Evolutionary conservation across 2,113 vertebrate species (phyloP).

Genomic region (Cairina moschata): DNA sequence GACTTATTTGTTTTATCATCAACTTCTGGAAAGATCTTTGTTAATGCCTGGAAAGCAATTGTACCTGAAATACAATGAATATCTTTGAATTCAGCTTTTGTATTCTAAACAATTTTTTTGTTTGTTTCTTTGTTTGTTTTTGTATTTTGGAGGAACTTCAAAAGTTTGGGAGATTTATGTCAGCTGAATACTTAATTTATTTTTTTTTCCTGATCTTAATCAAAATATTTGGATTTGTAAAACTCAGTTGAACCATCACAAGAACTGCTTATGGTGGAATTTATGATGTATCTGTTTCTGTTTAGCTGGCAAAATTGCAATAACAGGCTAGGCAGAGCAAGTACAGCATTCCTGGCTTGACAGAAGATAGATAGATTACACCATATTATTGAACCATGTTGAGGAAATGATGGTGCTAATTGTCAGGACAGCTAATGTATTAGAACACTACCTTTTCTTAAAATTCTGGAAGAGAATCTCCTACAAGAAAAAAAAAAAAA

Average conservation of each 20-base stretch:
- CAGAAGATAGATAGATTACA: not conserved
- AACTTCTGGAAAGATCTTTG: conserved; percentile 3
- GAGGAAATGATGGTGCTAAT: not conserved
- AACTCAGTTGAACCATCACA: not conserved
- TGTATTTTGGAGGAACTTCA: conserved; percentile 1
- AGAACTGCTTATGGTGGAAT: conserved; percentile 2
- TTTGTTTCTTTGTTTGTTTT: not conserved
- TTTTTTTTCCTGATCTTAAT: conserved; percentile 10
- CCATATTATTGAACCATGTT: rapidly evolving
- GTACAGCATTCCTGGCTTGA: not conserved
- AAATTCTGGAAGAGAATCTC: not conserved
- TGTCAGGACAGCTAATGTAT: not conserved
- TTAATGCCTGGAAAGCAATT: conserved; percentile 18
- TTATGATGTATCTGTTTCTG: conserved; percentile 15
- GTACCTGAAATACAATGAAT: not conserved
- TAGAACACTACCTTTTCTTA: not conserved
- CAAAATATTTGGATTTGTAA: conserved; percentile 39
- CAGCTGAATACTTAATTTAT: conserved; percentile 1
- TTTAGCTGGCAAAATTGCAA: not conserved
- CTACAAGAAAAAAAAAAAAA: not conserved
- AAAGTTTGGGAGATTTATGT: conserved; percentile 32
- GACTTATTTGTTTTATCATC: not conserved
- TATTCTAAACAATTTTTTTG: not conserved
- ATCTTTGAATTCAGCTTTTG: not conserved
- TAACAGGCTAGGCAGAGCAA: not conserved